Evolutionary conservation across 2,797 vertebrate genomes (phyloP).

Genomic region (Manis pentadactyla): DNA sequence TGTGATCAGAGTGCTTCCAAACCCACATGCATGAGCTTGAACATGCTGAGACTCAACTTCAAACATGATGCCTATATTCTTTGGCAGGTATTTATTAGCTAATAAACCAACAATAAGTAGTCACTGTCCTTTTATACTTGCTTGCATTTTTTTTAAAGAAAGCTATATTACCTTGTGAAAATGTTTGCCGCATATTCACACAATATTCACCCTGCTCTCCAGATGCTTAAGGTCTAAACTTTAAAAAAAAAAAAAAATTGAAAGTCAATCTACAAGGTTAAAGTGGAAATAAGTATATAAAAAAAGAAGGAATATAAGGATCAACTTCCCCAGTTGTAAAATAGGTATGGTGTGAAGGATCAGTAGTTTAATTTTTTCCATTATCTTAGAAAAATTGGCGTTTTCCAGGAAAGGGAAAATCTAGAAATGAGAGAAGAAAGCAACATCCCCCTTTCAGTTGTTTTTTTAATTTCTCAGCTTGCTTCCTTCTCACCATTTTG

Average conservation of each 20-base stretch:
- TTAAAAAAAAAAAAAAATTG: not conserved
- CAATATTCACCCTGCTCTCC: not conserved
- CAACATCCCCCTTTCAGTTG: not conserved
- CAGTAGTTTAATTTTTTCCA: not conserved
- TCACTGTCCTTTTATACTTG: not conserved
- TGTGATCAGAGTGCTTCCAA: not conserved
- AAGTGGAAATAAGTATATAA: not conserved
- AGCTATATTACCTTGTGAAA: not conserved
- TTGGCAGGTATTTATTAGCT: not conserved
- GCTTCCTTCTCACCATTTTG: not conserved
- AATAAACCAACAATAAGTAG: not conserved
- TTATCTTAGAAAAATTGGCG: not conserved
- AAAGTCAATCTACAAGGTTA: not conserved
- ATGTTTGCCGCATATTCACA: not conserved
- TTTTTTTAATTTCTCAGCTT: not conserved
- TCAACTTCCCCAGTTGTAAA: not conserved
- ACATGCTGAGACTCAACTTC: not conserved
- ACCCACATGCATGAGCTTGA: not conserved
- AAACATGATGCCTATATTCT: not conserved
- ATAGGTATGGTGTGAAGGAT: not conserved
- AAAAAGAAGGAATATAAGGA: not conserved
- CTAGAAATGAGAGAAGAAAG: not conserved
- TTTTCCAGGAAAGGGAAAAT: slow-evolving; percentile 23
- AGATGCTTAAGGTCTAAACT: not conserved
- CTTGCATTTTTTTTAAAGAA: not conserved